Base-by-base conservation (phyloP, 2,797 vertebrate genomes). In the Kryptopterus vitreolus region DNA sequence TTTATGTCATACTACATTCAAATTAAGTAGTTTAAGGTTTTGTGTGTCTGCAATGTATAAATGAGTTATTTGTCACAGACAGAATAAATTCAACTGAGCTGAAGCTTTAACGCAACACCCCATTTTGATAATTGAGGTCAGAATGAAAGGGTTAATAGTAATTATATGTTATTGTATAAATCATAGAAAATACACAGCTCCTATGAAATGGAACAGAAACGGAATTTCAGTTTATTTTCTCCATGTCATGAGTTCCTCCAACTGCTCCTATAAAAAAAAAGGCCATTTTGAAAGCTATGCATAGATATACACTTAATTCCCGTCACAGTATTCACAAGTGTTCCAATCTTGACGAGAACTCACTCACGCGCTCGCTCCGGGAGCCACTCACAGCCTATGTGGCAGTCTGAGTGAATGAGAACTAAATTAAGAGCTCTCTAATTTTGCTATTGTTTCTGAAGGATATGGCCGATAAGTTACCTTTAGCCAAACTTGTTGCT, bases 361-460 rank as follows among this genome's bases (percentile, higher is more conserved):
- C 12, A 57, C 52, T 78, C 12, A 57, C 77, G 80, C 89, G 91
- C 91, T 91, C 84, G 91, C 89, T 85, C 85, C 80, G 78, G 53
- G 80, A 83, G 81, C 82, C 82, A 87, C 86, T 90, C 75, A 50
- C 65, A 82, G 77, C 33, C 77, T 84, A 76, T 82, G 85, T 65
- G 75, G 76, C 59, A 81, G 87, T 82, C 85, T 69, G 35, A 87
- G 79, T 82, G 43, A 80, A 88, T 87, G 87, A 85, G 77, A 48
- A 86, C 65, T 76, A 85, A 90, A 90, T 89, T 87, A 92, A 90
- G 88, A 89, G 86, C 86, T 75, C 87, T 88, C 81, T 61, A 80
- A 80, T 80, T 81, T 82, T 78, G 59, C 70, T 58, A 65, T 88
- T 85, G 88, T 88, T 81, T 87, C 84, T 79, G 58, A 82, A 73